Conservation (phyloP, 2,113 vertebrate genomes). For the Python bivittatus region DNA sequence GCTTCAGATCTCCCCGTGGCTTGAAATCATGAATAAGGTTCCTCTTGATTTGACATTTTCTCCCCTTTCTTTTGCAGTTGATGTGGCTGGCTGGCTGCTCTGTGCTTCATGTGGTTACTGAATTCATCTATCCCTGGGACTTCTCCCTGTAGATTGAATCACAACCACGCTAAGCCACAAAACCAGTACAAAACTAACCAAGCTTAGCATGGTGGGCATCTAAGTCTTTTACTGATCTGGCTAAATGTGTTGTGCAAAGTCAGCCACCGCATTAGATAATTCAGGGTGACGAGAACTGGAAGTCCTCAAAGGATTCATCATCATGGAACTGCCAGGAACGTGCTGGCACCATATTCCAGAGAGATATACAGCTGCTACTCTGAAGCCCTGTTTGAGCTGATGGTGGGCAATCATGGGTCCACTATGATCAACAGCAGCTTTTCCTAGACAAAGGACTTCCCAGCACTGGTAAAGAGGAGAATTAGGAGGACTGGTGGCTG, state of each 20-base stretch:
- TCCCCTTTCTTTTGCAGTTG: not conserved
- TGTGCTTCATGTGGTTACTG: not conserved
- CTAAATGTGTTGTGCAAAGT: not conserved
- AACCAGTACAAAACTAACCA: not conserved
- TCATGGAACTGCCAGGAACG: not conserved
- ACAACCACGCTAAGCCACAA: not conserved
- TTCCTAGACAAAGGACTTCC: not conserved
- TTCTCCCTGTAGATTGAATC: not conserved
- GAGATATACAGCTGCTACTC: not conserved
- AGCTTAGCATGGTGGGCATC: not conserved
- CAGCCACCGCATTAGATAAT: not conserved
- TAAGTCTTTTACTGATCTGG: not conserved
- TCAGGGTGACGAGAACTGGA: not conserved
- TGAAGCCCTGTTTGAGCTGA: not conserved
- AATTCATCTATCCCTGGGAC: not conserved
- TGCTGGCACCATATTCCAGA: not conserved
- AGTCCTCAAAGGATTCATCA: not conserved
- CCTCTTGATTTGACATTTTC: not conserved
- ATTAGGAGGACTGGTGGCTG: not conserved
- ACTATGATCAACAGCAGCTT: not conserved
- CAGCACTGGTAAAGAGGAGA: not conserved
- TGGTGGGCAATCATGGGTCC: not conserved
- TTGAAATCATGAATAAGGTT: not conserved
- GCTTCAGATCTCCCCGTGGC: not conserved
- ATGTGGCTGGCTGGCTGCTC: not conserved